A percentile compares a stretch with the other conserved stretches of the same genome.
Conservation (phyloP, 2,797 vertebrate species). For the Falco columbarius region DNA sequence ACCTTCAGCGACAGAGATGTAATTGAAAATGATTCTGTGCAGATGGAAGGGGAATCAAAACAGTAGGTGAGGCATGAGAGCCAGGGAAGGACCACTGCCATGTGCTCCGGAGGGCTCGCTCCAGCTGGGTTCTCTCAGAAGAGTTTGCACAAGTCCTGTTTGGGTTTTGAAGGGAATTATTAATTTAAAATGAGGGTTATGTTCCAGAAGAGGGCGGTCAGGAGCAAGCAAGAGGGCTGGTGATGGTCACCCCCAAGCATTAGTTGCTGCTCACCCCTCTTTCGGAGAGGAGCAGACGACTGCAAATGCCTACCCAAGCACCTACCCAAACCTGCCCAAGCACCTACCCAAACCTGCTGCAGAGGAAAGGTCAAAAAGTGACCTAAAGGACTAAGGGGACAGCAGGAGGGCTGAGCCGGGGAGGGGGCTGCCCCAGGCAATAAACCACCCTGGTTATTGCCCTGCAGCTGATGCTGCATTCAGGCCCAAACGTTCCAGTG, state of each 20-base stretch:
- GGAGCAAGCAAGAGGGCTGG: neutral
- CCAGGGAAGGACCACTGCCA: neutral
- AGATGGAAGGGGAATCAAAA: neutral
- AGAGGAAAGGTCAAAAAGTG: neutral
- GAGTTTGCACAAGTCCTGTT: neutral
- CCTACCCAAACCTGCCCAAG: neutral
- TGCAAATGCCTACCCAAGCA: neutral
- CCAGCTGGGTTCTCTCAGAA: neutral
- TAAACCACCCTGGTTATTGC: fast-evolving
- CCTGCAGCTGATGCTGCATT: neutral
- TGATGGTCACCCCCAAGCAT: neutral
- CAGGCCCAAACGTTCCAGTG: fast-evolving
- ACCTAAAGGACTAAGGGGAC: neutral
- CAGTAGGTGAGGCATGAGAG: neutral
- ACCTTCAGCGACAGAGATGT: neutral
- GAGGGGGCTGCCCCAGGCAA: neutral
- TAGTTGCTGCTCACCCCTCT: neutral
- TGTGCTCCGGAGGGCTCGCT: fast-evolving
- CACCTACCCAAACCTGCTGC: neutral
- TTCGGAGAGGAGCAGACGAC: neutral
- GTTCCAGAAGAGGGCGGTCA: neutral
- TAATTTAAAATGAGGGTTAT: neutral
- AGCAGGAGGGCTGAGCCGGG: fast-evolving
- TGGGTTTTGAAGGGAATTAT: neutral
- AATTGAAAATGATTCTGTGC: conserved; percentile 12